These are phyloP conservation scores for Tolmerus cingulatus DNA, from an alignment of 2,888 invertebrate species.

Conservation along the genomic window DNA sequence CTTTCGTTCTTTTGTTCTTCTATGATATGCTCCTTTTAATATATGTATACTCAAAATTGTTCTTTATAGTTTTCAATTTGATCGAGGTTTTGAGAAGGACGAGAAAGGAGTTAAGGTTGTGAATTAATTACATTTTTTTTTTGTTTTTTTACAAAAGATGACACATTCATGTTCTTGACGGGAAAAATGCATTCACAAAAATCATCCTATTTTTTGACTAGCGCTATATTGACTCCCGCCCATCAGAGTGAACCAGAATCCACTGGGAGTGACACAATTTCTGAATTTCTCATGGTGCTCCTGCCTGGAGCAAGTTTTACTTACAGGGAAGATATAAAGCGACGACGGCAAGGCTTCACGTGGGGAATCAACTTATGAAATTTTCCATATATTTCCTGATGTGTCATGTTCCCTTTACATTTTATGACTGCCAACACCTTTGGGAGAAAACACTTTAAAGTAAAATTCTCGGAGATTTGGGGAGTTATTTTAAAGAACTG, in stretches of 20 bases:
- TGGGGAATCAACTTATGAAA: conserved; percentile 16
- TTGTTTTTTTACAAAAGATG: not conserved
- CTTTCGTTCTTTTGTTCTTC: not conserved
- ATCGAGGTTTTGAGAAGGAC: not conserved
- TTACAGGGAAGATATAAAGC: not conserved
- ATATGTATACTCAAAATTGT: not conserved
- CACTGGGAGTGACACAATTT: not conserved
- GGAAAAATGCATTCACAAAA: not conserved
- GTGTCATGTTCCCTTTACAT: conserved; percentile 4
- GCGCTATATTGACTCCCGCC: not conserved
- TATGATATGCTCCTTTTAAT: not conserved
- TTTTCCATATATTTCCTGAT: conserved; percentile 5
- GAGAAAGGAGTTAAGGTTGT: not conserved
- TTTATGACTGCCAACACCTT: not conserved
- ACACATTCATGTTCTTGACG: not conserved
- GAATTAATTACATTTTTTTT: not conserved
- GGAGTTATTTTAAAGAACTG: not conserved
- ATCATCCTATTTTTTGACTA: not conserved
- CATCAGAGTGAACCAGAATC: not conserved
- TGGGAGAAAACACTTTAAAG: not conserved
- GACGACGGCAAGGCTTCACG: not conserved
- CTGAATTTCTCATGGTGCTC: not conserved
- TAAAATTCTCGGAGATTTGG: not conserved
- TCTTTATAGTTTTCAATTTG: not conserved
- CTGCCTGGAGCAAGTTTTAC: not conserved